Evolutionary conservation across 2,888 invertebrate species (phyloP), one percentile per base, ranked within the genome.

Genomic region (Hydropsyche betteni): DNA sequence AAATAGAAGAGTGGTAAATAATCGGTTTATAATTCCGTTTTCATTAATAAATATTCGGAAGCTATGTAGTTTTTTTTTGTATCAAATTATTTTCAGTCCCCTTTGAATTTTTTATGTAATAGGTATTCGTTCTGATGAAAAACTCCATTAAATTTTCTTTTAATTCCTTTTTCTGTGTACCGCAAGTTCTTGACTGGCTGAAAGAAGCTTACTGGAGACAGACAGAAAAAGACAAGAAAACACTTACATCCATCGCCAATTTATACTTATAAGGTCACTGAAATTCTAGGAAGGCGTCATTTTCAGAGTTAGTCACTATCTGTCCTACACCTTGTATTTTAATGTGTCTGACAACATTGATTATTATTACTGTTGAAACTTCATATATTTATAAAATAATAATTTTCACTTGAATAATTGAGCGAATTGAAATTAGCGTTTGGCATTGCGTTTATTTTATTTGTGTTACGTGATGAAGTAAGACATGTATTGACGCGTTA

Each of bases 401-500:
- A 51, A 51, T 51, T 2, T 1, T 10, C 51, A 2, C 10, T 51
- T 10, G 51, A 51, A 51, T 51, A 51, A 51, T 51, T 51, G 12
- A 2, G 12, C 1, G 2, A 6, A 24, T 64, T 64, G 34, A 10
- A n/a, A 64, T 64, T 64, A 7, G n/a, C 34, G 64, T 64, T 64
- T 64, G 64, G 7, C 12, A 64, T 24, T 14, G 8, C 16, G 24
- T 58, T 58, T 58, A 5, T 24, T 3, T 58, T 16, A 16, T 64
- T 64, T 36, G 12, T 64, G 7, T 24, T n/a, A 36, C n/a, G 4
- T 4, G 14, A n/a, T 16, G 55, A 55, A 33, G 36, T 64, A n/a
- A 64, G n/a, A 36, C 7, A 36, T 6, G 34, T n/a, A 64, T 64
- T 34, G 64, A 64, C 64, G 36, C 12, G 36, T 64, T 33, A 36